Percentiles rank a stretch among this genome's conserved stretches.
Evolutionary conservation across 2,888 invertebrate species (phyloP).

Genomic region (Yponomeuta evonymella): DNA sequence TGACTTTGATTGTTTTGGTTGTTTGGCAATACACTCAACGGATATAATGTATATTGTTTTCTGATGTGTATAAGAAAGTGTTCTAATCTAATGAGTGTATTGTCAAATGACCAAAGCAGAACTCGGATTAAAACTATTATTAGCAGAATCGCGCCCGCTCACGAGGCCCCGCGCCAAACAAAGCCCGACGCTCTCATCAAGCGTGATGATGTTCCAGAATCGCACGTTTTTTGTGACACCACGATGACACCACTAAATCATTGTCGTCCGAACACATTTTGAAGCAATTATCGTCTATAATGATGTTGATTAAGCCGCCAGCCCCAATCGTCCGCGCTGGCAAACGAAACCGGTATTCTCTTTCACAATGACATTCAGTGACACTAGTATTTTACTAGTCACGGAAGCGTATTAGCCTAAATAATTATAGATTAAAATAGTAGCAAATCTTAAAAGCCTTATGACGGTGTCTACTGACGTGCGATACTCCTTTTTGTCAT

Average conservation of each 20-base stretch:
- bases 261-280: conserved; percentile 30
- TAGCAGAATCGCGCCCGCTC: conserved; percentile 18
- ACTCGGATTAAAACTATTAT: not conserved
- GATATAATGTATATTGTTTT: no score
- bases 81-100: no score
- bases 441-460: no score
- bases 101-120: no score
- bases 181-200: conserved; percentile 36
- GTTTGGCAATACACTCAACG: no score
- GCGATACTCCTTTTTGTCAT: no score
- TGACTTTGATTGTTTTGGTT: no score
- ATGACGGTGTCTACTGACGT: no score
- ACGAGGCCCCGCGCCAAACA: conserved; percentile 19
- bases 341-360: not conserved
- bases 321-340: conserved; percentile 7
- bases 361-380: not conserved
- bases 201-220: conserved; percentile 40
- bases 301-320: conserved; percentile 23
- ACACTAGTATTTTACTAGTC: no score
- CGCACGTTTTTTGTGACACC: conserved; percentile 42
- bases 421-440: no score
- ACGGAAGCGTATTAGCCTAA: no score
- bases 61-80: no score
- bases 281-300: conserved; percentile 33
- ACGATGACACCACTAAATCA: conserved; percentile 37